These are phyloP conservation scores for Noctua comes DNA, from an alignment of 2,888 invertebrate genomes.

Conservation along the genomic window DNA sequence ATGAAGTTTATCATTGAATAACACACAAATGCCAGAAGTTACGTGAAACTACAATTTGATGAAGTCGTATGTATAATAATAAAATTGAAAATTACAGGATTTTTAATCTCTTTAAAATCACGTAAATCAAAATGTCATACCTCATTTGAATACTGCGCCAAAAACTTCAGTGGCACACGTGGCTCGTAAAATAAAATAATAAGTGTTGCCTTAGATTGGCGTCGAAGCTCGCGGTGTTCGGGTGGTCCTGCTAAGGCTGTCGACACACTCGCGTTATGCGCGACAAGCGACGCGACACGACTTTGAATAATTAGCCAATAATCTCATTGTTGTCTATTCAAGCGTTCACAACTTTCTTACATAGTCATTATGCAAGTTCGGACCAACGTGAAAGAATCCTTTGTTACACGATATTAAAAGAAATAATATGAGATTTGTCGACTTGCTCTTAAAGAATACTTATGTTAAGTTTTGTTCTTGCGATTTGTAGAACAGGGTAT, in stretches of 20 bases:
- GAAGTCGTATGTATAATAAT: not conserved
- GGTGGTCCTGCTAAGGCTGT: slow-evolving; percentile 67
- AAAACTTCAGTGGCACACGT: slow-evolving; percentile 55
- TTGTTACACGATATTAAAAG: slow-evolving; percentile 64
- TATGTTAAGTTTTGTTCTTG: slow-evolving; percentile 56
- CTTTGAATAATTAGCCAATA: slow-evolving; percentile 71
- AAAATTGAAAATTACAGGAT: not conserved
- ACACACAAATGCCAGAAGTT: not conserved
- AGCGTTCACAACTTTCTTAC: slow-evolving; percentile 66
- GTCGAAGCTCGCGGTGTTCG: slow-evolving; percentile 61
- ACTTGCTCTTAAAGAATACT: slow-evolving; percentile 50
- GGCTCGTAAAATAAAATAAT: slow-evolving; percentile 73
- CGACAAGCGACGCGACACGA: slow-evolving; percentile 66
- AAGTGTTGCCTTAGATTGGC: slow-evolving; percentile 68
- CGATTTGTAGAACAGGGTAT: slow-evolving; percentile 59
- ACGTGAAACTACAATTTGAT: not conserved
- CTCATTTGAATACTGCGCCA: slow-evolving; percentile 39
- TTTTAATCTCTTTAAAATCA: not conserved
- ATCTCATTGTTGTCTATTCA: slow-evolving; percentile 71
- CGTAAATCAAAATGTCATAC: not conserved
- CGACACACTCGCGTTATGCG: slow-evolving; percentile 60
- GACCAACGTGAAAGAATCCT: slow-evolving; percentile 56
- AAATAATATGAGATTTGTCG: slow-evolving; percentile 52
- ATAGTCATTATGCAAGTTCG: slow-evolving; percentile 63
- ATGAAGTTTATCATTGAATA: too few relatives aligned